Percentiles rank a stretch among this genome's conserved stretches.
These are phyloP conservation scores for Adelosebastes latens DNA, from an alignment of 2,797 vertebrate genomes.

Conservation along the genomic window DNA sequence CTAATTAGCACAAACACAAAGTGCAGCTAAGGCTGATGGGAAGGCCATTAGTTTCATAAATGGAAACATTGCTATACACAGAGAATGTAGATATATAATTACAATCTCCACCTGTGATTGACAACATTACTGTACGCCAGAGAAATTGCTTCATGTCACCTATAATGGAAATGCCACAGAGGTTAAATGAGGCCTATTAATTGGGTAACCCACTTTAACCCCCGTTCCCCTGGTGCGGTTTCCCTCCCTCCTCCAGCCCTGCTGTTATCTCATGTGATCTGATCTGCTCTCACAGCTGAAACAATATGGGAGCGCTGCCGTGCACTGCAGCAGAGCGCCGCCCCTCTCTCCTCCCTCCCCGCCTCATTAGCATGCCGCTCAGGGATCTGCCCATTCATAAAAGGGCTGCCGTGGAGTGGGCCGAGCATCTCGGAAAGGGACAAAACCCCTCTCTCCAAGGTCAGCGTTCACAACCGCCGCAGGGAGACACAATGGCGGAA, in stretches of 20 bases:
- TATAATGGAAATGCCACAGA: slow-evolving; percentile 43
- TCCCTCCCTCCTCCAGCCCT: background rate
- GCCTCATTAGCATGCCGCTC: slow-evolving; percentile 68
- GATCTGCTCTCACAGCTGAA: slow-evolving; percentile 27
- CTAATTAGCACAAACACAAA: background rate
- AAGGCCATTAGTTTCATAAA: background rate
- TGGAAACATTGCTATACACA: background rate
- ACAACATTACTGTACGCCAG: slow-evolving; percentile 22
- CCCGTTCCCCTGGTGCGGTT: background rate
- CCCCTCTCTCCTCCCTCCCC: slow-evolving; percentile 13
- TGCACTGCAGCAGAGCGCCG: slow-evolving; percentile 58
- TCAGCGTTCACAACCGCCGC: slow-evolving; percentile 54
- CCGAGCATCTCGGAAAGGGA: slow-evolving; percentile 48
- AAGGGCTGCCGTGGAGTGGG: slow-evolving; percentile 56
- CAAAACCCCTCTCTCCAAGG: slow-evolving; percentile 68
- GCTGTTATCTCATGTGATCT: slow-evolving; percentile 12
- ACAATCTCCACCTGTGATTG: slow-evolving; percentile 17
- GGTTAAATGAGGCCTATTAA: slow-evolving; percentile 50
- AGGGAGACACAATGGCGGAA: slow-evolving; percentile 35
- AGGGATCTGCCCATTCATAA: slow-evolving; percentile 74
- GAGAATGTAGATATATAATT: slow-evolving; percentile 1
- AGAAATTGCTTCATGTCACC: slow-evolving; percentile 23
- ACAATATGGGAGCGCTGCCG: slow-evolving; percentile 54
- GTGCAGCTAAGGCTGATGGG: background rate
- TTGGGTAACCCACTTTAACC: slow-evolving; percentile 36